These are phyloP conservation scores for Hirudo medicinalis DNA, from an alignment of 1,140 invertebrate genomes.

Conservation along the genomic window DNA sequence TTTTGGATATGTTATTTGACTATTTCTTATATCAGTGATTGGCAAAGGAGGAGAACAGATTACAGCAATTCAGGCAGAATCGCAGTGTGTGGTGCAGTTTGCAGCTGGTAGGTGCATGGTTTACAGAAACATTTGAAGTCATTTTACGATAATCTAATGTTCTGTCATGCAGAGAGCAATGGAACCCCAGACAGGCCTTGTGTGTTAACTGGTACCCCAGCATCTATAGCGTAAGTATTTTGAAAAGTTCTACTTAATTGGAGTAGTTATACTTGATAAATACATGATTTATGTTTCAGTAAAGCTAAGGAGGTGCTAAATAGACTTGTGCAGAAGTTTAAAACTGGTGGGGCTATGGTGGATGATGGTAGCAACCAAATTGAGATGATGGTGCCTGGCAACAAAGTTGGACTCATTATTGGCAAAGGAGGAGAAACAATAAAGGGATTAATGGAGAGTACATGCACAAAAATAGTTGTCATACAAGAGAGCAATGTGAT, in stretches of 20 bases:
- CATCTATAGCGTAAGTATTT: slow-evolving; percentile 61
- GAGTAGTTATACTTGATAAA: background rate
- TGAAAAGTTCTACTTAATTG: background rate
- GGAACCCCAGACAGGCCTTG: slow-evolving; percentile 71
- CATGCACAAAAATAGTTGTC: slow-evolving; percentile 96
- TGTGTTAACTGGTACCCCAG: slow-evolving; percentile 72
- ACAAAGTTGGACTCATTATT: slow-evolving; percentile 92
- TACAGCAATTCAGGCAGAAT: slow-evolving; percentile 79
- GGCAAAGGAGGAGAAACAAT: slow-evolving; percentile 94
- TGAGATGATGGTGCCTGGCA: slow-evolving; percentile 90
- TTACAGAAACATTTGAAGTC: background rate
- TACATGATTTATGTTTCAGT: slow-evolving; percentile 35
- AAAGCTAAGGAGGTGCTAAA: slow-evolving; percentile 66
- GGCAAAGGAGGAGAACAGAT: slow-evolving; percentile 94
- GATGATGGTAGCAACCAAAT: slow-evolving; percentile 44
- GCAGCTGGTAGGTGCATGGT: slow-evolving; percentile 44
- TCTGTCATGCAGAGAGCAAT: slow-evolving; percentile 2
- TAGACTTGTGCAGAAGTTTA: slow-evolving; percentile 33
- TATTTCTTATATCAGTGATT: slow-evolving; percentile 38
- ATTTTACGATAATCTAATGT: too few species aligned
- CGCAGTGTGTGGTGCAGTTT: slow-evolving; percentile 94
- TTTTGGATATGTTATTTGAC: background rate
- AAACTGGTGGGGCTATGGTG: background rate
- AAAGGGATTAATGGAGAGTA: slow-evolving; percentile 72
- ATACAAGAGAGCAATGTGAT: slow-evolving; percentile 69